Evolutionary conservation across 1,140 invertebrate genomes (phyloP).

Genomic region (Argopecten irradians): DNA sequence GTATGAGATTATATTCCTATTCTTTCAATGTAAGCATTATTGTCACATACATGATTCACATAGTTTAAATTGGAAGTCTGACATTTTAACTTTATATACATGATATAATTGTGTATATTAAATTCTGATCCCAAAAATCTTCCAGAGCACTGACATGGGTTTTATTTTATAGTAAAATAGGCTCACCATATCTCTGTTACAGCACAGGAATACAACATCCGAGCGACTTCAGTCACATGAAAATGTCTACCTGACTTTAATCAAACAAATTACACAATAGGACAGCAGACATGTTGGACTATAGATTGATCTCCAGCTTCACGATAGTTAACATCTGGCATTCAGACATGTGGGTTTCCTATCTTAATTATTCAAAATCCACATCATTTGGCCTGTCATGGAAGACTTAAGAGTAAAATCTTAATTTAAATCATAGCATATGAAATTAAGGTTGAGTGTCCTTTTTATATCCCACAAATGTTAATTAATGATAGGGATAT

Average conservation of each 20-base stretch:
- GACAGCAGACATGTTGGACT: background rate
- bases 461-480: background rate
- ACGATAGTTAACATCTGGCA: background rate
- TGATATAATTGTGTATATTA: no score
- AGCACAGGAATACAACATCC: no score
- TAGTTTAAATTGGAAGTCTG: no score
- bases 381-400: background rate
- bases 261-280: background rate
- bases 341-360: background rate
- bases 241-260: background rate
- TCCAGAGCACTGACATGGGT: no score
- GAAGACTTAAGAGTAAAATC: background rate
- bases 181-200: no score
- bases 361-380: conserved; percentile 13
- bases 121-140: no score
- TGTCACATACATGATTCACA: no score
- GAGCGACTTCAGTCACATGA: no score
- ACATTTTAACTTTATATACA: no score
- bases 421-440: background rate
- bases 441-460: background rate
- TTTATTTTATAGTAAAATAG: no score
- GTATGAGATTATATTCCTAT: no score
- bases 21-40: no score
- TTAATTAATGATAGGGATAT: background rate
- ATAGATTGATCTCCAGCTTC: background rate